Base-by-base conservation (phyloP, 2,888 invertebrate genomes). In the Spilarctia lutea region DNA sequence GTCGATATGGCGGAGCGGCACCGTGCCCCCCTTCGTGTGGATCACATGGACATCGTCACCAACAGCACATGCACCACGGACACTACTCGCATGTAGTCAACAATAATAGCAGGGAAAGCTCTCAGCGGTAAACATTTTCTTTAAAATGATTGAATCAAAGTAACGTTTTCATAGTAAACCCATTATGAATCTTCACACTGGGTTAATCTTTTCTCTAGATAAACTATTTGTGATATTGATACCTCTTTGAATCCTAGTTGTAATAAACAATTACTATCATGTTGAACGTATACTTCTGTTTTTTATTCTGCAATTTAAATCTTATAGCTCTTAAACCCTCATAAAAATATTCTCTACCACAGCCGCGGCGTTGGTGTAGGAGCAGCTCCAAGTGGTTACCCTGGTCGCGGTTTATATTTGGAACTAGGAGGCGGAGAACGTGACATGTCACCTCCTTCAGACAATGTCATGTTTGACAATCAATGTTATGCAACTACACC, bases 401-500 rank as follows among this genome's bases (percentile, higher is more conserved):
- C 97, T 33, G 97, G 97, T 63, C 96, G 97, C 35, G 97, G 97
- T 52, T 93, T 98, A 77, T 98, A 98, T 93, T 96, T 98, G 87
- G 98, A 98, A 94, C 96, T 98, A 90, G 94, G 94, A 7, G 93
- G 94, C 0, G 93, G 94, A 30, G 98, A 98, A 90, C 96, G 97
- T 1, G 97, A 97, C 89, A 91, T 97, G 74, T 98, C 98, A 1
- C 99, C 99, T 73, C 98, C 99, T 7, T 99, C 99, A 71, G 99
- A 99, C 94, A 98, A 98, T 94, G 98, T 98, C 81, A 98, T 98
- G 96, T 99, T 99, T 93, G 99, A 99, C 96, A 98, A 99, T 96
- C 98, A 98, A 92, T 99, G 99, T 96, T 99, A 99, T 94, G 99
- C 99, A 52, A 99, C 99, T 66, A 99, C 99, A 63, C 99, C 99